These are phyloP conservation scores for Eupeodes latifasciatus DNA, from an alignment of 2,888 invertebrate species.

Conservation along the genomic window DNA sequence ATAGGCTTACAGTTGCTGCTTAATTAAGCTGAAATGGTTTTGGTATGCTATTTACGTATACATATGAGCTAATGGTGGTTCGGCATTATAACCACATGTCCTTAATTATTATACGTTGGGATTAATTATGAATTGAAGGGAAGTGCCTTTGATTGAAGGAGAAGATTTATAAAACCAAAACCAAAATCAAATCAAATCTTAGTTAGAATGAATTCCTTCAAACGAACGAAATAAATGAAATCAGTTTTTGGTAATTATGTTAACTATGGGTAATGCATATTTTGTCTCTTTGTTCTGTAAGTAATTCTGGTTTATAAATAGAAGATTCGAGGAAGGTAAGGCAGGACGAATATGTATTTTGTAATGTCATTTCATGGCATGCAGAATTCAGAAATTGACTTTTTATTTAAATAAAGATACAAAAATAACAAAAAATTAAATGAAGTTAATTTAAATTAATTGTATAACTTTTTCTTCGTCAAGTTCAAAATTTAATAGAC, in stretches of 20 bases:
- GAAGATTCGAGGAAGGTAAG: too few species aligned
- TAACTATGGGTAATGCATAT: too few species aligned
- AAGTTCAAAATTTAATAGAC: too few species aligned
- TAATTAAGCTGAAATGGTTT: conserved; percentile 1
- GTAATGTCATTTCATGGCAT: too few species aligned
- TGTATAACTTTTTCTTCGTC: too few species aligned
- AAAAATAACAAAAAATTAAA: too few species aligned
- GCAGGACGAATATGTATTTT: too few species aligned
- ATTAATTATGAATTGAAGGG: neutral
- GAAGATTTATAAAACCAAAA: neutral
- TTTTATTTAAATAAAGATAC: too few species aligned
- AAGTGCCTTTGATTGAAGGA: neutral
- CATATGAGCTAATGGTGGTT: neutral
- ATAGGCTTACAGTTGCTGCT: neutral
- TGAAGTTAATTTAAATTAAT: too few species aligned
- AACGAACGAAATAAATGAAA: neutral
- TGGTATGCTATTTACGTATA: neutral
- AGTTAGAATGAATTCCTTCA: neutral
- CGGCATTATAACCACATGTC: neutral
- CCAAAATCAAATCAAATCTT: neutral
- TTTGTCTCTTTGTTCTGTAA: too few species aligned
- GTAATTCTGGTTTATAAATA: too few species aligned
- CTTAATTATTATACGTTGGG: neutral
- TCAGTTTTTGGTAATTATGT: conserved; percentile 6
- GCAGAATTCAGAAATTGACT: too few species aligned